Base-by-base conservation (phyloP, 2,888 invertebrate genomes). In the Xylota sylvarum region DNA sequence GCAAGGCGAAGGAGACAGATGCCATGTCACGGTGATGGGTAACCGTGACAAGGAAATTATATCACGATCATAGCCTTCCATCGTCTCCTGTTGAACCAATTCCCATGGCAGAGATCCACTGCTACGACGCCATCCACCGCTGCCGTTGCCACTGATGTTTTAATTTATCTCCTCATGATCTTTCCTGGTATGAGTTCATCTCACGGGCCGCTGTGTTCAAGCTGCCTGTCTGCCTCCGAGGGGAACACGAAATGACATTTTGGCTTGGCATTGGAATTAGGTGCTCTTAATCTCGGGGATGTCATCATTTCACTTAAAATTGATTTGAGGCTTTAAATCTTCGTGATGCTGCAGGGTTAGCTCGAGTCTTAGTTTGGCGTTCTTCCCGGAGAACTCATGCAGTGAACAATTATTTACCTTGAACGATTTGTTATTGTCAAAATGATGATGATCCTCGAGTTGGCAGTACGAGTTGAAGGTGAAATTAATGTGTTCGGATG, bases 221-320 rank as follows among this genome's bases (percentile, higher is more conserved):
- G 27, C 50, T 40, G 35, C 35, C 9, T 64, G 60, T 60, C 46
- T 35, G 67, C 23, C 62, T 48, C n/a, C 7, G 32, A 50, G 72
- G 64, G 40, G 58, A 55, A 70, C 69, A 80, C 65, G 72, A 40
- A 77, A 73, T 77, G 86, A 86, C 82, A 85, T 64, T 77, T 81
- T 62, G 40, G 55, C 65, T 17, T 32, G 62, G 72, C 77, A 56
- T 43, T 43, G 60, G 60, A 62, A 52, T 58, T 82, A 73, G 86
- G 73, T 73, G 69, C 82, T 82, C 86, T 86, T 86, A 86, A 86
- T 86, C 86, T 86, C 27, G 17, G 27, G 67, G 73, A 82, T 82
- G 86, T 86, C 86, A 86, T 86, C 86, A 37, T 82, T 86, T 77
- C 82, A 73, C 60, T 86, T 86, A 77, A 86, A 82, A 86, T 86